phyloP scores from a whole-genome alignment of 2,113 vertebrate species.

The Calonectris borealis region DNA sequence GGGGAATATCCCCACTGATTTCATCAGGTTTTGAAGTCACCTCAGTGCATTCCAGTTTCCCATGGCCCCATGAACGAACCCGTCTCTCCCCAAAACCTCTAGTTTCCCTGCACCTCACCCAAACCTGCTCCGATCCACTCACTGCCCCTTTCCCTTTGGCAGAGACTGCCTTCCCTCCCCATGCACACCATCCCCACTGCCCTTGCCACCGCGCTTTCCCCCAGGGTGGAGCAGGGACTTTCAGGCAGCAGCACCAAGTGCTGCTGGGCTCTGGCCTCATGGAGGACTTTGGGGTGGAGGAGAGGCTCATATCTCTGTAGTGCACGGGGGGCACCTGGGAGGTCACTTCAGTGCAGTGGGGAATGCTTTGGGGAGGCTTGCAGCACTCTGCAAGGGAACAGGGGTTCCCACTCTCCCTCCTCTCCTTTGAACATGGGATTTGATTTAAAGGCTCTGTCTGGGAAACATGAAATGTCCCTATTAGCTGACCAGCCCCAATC shows the following conservation, averaged over 20 bases:
- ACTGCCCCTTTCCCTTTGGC: neutral
- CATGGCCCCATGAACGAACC: neutral
- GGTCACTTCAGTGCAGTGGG: neutral
- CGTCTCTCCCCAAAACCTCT: neutral
- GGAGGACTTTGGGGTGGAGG: neutral
- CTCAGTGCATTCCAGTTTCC: neutral
- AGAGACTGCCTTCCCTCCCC: neutral
- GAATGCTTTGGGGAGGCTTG: neutral
- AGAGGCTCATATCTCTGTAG: neutral
- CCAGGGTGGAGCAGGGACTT: neutral
- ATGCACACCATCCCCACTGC: fast-evolving
- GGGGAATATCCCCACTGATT: neutral
- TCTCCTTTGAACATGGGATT: neutral
- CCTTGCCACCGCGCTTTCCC: fast-evolving
- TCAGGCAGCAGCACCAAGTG: neutral
- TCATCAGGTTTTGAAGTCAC: neutral
- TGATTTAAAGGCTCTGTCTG: neutral
- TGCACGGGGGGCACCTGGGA: neutral
- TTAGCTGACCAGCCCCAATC: neutral
- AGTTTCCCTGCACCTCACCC: neutral
- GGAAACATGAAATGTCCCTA: neutral
- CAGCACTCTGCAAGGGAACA: neutral
- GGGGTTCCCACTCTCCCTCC: neutral
- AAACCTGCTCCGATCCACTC: neutral
- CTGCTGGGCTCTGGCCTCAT: neutral